A percentile compares a stretch with the other conserved stretches of the same genome.
Evolutionary conservation across 2,797 vertebrate species (phyloP).

Genomic region (Sebastes iracundus): DNA sequence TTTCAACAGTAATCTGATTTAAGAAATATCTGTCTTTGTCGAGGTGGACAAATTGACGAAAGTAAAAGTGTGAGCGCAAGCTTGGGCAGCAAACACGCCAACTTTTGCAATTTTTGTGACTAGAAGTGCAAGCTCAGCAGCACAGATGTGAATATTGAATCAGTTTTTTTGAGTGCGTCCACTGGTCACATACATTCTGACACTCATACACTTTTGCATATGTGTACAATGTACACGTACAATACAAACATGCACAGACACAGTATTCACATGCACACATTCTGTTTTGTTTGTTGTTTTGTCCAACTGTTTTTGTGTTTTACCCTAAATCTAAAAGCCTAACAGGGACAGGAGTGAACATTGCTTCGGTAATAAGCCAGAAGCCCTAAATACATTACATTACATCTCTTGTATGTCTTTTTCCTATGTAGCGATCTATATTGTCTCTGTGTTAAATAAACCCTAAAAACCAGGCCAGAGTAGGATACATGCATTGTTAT

Average conservation of each 20-base stretch:
- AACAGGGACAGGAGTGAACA: not conserved
- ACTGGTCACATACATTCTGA: not conserved
- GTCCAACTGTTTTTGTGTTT: not conserved
- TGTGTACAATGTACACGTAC: not conserved
- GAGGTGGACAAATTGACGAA: not conserved
- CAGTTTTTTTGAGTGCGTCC: not conserved
- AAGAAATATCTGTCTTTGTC: not conserved
- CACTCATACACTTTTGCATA: not conserved
- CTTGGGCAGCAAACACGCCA: not conserved
- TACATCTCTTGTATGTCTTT: not conserved
- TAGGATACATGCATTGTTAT: not conserved
- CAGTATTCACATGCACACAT: not conserved
- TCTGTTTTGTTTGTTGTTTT: not conserved
- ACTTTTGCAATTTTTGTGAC: not conserved
- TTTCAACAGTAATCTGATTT: not conserved
- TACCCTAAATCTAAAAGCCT: not conserved
- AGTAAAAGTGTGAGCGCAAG: not conserved
- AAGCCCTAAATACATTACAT: no score
- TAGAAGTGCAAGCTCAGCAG: not conserved
- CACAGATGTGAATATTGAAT: not conserved
- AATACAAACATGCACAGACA: not conserved
- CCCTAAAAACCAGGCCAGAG: not conserved
- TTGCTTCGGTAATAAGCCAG: not conserved
- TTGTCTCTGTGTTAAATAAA: not conserved
- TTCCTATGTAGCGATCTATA: not conserved